A percentile compares a stretch with the other conserved stretches of the same genome.
phyloP scores from a whole-genome alignment of 2,888 invertebrate genomes.

The Standfussiana lucernea region DNA sequence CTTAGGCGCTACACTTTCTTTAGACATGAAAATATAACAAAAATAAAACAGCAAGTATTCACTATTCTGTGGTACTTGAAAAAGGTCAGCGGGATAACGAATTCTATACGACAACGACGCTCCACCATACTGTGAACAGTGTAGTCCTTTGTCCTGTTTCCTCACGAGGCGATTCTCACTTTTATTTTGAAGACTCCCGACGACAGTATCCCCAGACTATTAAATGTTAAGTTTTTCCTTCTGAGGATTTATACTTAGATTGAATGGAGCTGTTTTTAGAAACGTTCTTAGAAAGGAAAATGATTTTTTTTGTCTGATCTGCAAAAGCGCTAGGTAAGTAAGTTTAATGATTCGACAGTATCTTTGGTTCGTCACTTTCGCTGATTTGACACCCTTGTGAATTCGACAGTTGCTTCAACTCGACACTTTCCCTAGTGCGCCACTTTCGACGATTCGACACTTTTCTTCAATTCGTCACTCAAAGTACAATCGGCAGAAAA shows the following conservation, averaged over 20 bases:
- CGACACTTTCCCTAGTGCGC: no score
- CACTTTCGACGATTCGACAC: no score
- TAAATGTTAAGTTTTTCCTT: conserved; percentile 20
- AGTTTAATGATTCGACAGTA: no score
- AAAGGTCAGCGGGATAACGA: conserved; percentile 52
- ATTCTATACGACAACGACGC: conserved; percentile 26
- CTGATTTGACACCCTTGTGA: no score
- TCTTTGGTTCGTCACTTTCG: no score
- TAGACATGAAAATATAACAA: background rate
- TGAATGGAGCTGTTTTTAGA: conserved; percentile 27
- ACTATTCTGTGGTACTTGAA: conserved; percentile 20
- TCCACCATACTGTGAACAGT: conserved; percentile 8
- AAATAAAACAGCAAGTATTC: conserved; percentile 18
- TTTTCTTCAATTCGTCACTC: no score
- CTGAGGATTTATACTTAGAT: background rate
- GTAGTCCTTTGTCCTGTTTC: conserved; percentile 24
- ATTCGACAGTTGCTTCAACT: no score
- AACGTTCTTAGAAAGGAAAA: background rate
- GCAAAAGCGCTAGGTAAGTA: background rate
- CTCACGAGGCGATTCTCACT: conserved; percentile 2
- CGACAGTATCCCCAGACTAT: conserved; percentile 1
- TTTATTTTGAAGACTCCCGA: conserved; percentile 28
- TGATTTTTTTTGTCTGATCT: background rate
- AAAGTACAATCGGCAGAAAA: no score
- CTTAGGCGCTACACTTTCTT: background rate